phyloP scores from a whole-genome alignment of 64 coral and sea anemone species.

The Pachyseris speciosa region DNA sequence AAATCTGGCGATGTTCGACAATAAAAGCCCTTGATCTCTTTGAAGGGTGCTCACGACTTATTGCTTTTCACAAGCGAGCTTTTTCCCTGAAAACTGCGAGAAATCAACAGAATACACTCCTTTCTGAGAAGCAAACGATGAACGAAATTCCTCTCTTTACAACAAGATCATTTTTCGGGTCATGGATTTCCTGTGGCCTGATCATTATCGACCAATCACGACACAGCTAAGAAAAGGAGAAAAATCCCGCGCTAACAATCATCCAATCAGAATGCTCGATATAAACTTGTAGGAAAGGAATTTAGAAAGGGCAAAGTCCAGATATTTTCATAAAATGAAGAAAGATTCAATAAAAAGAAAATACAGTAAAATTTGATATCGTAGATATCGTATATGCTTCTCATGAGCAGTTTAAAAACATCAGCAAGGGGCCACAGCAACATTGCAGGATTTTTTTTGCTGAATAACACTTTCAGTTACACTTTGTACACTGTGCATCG shows the following conservation, averaged over 20 bases:
- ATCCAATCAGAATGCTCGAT: neutral
- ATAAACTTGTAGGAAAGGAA: neutral
- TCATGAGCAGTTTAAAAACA: too few relatives aligned
- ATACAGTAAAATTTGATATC: too few relatives aligned
- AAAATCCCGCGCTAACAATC: neutral
- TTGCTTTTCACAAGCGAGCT: neutral
- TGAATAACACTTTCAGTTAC: too few relatives aligned
- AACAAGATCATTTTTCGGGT: neutral
- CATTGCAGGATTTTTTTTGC: too few relatives aligned
- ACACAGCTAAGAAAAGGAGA: neutral
- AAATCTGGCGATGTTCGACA: neutral
- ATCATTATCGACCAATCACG: constrained; percentile 22
- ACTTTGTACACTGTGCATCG: too few relatives aligned
- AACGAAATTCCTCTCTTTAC: too few relatives aligned
- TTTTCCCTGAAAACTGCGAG: neutral
- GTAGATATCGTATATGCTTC: too few relatives aligned
- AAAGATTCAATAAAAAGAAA: too few relatives aligned
- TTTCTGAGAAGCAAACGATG: neutral
- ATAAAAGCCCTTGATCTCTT: neutral
- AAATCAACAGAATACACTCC: neutral
- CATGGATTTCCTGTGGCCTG: neutral
- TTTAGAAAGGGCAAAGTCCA: neutral
- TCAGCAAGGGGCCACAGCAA: too few relatives aligned
- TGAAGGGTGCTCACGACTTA: too few relatives aligned
- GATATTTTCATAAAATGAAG: neutral